Percentiles rank a stretch among this genome's conserved stretches.
These are phyloP conservation scores for Nemotelus nigrinus DNA, from an alignment of 2,888 invertebrate genomes.

Conservation along the genomic window DNA sequence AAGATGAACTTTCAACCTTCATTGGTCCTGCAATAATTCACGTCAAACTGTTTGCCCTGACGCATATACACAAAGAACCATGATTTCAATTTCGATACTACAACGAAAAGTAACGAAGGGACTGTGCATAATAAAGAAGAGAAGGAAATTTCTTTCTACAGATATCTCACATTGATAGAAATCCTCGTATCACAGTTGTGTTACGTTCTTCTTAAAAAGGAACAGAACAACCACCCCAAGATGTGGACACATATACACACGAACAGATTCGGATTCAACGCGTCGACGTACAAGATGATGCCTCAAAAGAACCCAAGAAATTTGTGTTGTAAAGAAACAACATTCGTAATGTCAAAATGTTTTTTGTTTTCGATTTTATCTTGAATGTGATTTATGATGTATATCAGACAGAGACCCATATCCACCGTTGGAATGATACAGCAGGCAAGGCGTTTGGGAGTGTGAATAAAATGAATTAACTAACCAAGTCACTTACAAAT, in stretches of 20 bases:
- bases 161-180: constrained; percentile 23
- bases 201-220: constrained; percentile 30
- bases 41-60: constrained; percentile 20
- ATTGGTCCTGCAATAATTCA: constrained; percentile 20
- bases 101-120: background rate
- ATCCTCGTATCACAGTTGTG: constrained; percentile 27
- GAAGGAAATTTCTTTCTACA: constrained; percentile 21
- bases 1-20: constrained; percentile 37
- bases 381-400: constrained; percentile 48
- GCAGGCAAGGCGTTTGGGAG: background rate
- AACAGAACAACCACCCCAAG: constrained; percentile 6
- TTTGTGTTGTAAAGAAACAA: constrained; percentile 7
- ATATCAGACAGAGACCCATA: constrained; percentile 38
- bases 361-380: constrained; percentile 50
- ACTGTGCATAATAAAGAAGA: constrained; percentile 8
- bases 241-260: background rate
- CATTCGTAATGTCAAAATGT: constrained; percentile 36
- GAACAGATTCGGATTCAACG: background rate
- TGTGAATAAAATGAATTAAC: constrained; percentile 38
- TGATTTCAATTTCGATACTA: background rate
- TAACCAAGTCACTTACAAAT: background rate
- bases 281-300: background rate
- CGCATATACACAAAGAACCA: constrained; percentile 17
- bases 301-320: constrained; percentile 7
- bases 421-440: background rate